These are phyloP conservation scores for Pachycephus smyrnensis DNA, from an alignment of 2,888 invertebrate genomes.

Conservation along the genomic window DNA sequence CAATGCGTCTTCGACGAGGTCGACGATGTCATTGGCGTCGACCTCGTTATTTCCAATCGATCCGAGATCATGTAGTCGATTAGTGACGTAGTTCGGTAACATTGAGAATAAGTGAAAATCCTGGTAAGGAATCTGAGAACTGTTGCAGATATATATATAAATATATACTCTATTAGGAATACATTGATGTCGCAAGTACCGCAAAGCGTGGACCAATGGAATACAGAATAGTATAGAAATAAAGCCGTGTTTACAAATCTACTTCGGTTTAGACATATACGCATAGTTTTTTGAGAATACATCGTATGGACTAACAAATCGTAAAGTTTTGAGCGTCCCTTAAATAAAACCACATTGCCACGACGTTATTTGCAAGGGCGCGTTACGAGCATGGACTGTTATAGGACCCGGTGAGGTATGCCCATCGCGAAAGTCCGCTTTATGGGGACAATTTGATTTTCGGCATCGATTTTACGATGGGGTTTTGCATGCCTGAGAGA, in stretches of 20 bases:
- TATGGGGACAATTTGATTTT: constrained; percentile 53
- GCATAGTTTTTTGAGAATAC: background rate
- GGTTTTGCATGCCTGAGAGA: constrained; percentile 38
- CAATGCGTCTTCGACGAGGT: constrained; percentile 35
- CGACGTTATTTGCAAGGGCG: background rate
- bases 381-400: background rate
- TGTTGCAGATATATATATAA: background rate
- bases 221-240: background rate
- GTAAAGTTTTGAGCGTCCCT: constrained; percentile 39
- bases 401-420: background rate
- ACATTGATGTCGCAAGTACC: background rate
- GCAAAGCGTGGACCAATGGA: background rate
- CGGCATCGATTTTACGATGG: constrained; percentile 55
- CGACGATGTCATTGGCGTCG: constrained; percentile 27
- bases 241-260: background rate
- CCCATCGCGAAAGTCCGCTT: constrained; percentile 30
- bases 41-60: constrained; percentile 59
- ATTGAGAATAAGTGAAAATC: background rate
- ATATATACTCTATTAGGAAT: background rate
- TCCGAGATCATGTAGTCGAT: constrained; percentile 23
- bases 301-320: constrained; percentile 50
- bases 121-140: background rate
- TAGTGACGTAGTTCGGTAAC: background rate
- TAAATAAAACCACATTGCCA: constrained; percentile 53
- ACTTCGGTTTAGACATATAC: constrained; percentile 30